These are phyloP conservation scores for Drosophila azteca DNA, from an alignment of 1,140 invertebrate species.

Conservation along the genomic window DNA sequence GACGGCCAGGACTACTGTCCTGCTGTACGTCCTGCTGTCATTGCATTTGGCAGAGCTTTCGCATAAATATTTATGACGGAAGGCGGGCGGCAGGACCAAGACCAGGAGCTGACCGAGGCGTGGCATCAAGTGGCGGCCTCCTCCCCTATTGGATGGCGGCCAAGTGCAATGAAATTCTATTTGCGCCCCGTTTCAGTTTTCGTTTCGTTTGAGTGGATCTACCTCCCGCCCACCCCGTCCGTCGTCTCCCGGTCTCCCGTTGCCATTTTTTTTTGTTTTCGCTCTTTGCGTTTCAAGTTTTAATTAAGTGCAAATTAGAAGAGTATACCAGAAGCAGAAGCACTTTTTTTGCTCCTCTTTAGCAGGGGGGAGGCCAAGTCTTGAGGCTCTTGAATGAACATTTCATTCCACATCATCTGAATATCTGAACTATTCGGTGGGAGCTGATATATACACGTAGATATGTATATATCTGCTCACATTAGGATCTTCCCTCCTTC, in stretches of 20 bases:
- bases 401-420: slow-evolving; percentile 11
- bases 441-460: slow-evolving; percentile 22
- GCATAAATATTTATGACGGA: slow-evolving; percentile 78
- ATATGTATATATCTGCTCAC: slow-evolving; percentile 17
- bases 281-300: slow-evolving; percentile 47
- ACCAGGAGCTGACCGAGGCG: slow-evolving; percentile 5
- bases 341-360: slow-evolving; percentile 4
- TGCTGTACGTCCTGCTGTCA: slow-evolving; percentile 11
- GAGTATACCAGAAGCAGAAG: slow-evolving; percentile 31
- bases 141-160: slow-evolving; percentile 54
- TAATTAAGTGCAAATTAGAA: slow-evolving; percentile 79
- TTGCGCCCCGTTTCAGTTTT: slow-evolving; percentile 56
- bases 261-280: slow-evolving; percentile 19
- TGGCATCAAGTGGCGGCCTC: slow-evolving; percentile 14
- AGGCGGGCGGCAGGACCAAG: too few relatives aligned
- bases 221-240: not conserved
- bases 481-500: slow-evolving; percentile 7
- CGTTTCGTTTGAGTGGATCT: slow-evolving; percentile 42
- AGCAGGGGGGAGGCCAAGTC: not conserved
- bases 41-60: slow-evolving; percentile 63
- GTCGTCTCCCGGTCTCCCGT: slow-evolving; percentile 23
- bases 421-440: slow-evolving; percentile 20
- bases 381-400: not conserved
- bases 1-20: not conserved
- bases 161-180: slow-evolving; percentile 80